Conservation (phyloP, 2,113 vertebrate genomes). For the Ranitomeya variabilis region DNA sequence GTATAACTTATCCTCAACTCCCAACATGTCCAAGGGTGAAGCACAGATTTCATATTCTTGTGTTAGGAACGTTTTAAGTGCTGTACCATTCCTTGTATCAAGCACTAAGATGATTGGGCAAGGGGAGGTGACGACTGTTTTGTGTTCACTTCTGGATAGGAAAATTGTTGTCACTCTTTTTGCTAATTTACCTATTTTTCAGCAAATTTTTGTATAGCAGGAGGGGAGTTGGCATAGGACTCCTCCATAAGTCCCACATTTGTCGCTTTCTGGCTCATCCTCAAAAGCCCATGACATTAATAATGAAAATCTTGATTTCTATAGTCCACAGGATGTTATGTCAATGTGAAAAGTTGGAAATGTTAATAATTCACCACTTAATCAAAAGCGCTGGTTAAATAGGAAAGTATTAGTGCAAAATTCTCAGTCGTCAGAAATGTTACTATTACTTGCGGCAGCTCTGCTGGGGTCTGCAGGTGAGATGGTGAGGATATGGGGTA, state of each 20-base stretch:
- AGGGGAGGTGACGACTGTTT: not conserved
- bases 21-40: not conserved
- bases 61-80: not conserved
- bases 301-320: not conserved
- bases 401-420: not conserved
- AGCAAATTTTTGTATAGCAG: not conserved
- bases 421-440: not conserved
- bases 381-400: not conserved
- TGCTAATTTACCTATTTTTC: not conserved
- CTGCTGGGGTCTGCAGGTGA: slow-evolving; percentile 49
- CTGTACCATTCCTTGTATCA: not conserved
- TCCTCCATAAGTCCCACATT: not conserved
- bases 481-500: not conserved
- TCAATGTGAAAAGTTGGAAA: not conserved
- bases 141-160: not conserved
- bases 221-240: not conserved
- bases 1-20: too few species aligned
- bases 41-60: not conserved
- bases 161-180: not conserved
- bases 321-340: not conserved
- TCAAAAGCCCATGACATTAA: not conserved
- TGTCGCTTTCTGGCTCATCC: not conserved
- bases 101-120: not conserved
- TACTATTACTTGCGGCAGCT: not conserved
- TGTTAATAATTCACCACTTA: slow-evolving; percentile 48